Conservation (phyloP, 2,888 invertebrate genomes). For the Limnephilus marmoratus region DNA sequence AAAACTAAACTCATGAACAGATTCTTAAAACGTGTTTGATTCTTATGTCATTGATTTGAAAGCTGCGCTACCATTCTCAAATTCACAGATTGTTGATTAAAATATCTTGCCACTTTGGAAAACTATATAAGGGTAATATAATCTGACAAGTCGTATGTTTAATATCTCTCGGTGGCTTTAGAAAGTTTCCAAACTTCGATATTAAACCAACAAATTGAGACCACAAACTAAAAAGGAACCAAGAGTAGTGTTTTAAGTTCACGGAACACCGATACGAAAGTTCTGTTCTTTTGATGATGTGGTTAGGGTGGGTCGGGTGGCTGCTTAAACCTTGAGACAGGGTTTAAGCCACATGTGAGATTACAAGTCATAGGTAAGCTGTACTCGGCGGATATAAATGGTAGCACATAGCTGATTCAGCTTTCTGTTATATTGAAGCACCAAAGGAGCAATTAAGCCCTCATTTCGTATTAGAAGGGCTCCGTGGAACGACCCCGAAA, state of each 20-base stretch:
- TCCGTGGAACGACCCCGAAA: constrained; percentile 6
- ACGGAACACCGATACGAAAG: not conserved
- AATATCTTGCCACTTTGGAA: not conserved
- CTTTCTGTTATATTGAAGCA: constrained; percentile 22
- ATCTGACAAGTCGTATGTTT: constrained; percentile 38
- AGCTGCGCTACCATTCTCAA: not conserved
- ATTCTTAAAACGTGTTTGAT: not conserved
- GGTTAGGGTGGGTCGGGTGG: not conserved
- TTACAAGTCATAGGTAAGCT: constrained; percentile 46
- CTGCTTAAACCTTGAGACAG: constrained; percentile 3
- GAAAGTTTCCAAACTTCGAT: not conserved
- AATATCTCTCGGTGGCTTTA: constrained; percentile 21
- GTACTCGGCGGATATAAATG: constrained; percentile 31
- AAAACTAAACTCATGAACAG: no score
- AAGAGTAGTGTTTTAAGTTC: not conserved
- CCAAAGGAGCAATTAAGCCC: constrained; percentile 27
- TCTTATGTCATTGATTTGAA: not conserved
- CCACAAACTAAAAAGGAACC: not conserved
- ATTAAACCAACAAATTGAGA: not conserved
- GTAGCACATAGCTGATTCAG: constrained; percentile 32
- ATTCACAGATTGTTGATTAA: constrained; percentile 1
- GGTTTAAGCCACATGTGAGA: constrained; percentile 41
- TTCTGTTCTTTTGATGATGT: not conserved
- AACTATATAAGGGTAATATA: not conserved
- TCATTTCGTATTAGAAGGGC: constrained; percentile 33